Evolutionary conservation across 92 coral and sea anemone species (phyloP), one percentile per base, ranked within the genome.

Genomic region (Epizoanthus fatuus): DNA sequence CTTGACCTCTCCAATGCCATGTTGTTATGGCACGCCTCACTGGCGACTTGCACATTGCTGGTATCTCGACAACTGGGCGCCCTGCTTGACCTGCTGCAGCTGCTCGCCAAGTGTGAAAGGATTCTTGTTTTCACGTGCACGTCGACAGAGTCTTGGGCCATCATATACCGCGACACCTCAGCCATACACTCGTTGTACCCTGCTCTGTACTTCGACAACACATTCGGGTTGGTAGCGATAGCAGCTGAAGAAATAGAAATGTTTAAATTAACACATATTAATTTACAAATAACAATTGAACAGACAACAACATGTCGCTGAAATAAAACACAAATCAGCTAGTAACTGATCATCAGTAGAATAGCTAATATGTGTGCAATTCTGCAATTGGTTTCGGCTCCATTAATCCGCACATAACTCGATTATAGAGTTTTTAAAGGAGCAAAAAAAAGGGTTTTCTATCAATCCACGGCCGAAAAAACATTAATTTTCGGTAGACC

Each of bases 141-240:
- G 20, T 88, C 94, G 1, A 85, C 56, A 49, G 86, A 71, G 10
- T 85, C 85, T 59, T 91, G 84, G 13, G 91, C 80, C 84, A 78
- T 83, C 81, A 88, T 70, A 72, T 86, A 75, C 29, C 86, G 88
- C 29, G 92, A 53, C 62, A 93, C 87, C 60, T 91, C 94, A 22
- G 92, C 84, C 70, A 90, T 64, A 52, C 93, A 93, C 37, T 90
- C 94, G 20, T 87, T 88, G 87, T 84, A 93, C 15, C 97, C 97
- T 7, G 94, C 88, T 7, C 84, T 74, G 72, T 91, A 91, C 14
- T 88, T 92, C 51, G 89, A 86, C 54, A 79, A 79, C 83, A 85
- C 72, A 81, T 40, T 81, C 3, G 83, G 94, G 64, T 91, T 89
- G 44, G 81, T 19, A 55, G 81, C 83, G 42, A 72, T 5, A 79